These are phyloP conservation scores for Morphnarchus princeps DNA, from an alignment of 2,113 vertebrate species.

Conservation along the genomic window DNA sequence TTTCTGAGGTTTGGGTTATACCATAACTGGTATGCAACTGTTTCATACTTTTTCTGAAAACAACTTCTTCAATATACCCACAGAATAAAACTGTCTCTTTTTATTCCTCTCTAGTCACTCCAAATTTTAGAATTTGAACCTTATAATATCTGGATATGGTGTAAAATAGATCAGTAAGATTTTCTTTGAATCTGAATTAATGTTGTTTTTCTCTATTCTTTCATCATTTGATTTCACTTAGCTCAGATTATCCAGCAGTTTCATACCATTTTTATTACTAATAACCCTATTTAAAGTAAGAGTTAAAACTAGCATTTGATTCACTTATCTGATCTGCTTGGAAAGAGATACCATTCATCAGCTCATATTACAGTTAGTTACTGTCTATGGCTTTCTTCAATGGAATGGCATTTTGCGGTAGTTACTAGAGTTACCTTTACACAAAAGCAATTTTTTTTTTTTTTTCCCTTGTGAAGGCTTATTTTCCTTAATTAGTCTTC, in stretches of 20 bases:
- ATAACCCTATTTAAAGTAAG: neutral
- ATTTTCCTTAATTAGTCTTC: conserved; percentile 2
- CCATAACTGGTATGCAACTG: neutral
- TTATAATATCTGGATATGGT: neutral
- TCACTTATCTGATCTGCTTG: neutral
- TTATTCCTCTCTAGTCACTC: neutral
- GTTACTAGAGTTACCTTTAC: neutral
- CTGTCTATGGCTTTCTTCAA: neutral
- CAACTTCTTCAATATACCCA: neutral
- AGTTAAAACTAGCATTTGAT: neutral
- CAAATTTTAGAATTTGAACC: neutral
- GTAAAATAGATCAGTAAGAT: neutral
- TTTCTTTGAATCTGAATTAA: neutral
- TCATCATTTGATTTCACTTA: neutral
- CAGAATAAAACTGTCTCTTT: neutral
- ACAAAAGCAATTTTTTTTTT: neutral
- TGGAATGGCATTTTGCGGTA: neutral
- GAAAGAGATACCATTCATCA: neutral
- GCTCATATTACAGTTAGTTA: neutral
- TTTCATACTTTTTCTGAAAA: neutral
- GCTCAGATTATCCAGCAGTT: neutral
- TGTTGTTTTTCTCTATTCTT: neutral
- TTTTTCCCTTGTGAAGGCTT: neutral
- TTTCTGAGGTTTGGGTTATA: neutral
- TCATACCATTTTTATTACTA: neutral